Evolutionary conservation across 2,113 vertebrate species (phyloP).

Genomic region (Sakesphorus luctuosus): DNA sequence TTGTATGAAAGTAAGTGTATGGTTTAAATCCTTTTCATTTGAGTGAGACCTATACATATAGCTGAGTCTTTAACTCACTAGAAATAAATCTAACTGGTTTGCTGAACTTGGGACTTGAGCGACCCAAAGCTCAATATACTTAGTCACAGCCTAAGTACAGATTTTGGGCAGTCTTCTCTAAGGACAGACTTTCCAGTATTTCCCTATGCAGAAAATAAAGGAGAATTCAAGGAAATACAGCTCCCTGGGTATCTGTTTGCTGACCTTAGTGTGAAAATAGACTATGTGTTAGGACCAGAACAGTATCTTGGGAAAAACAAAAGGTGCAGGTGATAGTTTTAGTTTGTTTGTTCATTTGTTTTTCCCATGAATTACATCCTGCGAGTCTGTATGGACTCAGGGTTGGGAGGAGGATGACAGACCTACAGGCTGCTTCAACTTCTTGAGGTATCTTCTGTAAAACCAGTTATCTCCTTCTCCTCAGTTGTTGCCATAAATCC

Average conservation of each 20-base stretch:
- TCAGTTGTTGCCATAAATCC: neutral
- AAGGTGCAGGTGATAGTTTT: neutral
- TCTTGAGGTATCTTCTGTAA: neutral
- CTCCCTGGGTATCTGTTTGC: neutral
- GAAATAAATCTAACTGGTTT: neutral
- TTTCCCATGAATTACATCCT: neutral
- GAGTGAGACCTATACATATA: neutral
- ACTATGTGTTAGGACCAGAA: neutral
- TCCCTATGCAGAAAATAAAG: neutral
- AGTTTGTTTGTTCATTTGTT: neutral
- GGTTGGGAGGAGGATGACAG: fast-evolving
- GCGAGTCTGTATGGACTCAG: fast-evolving
- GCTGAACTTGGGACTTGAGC: neutral
- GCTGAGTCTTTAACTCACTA: neutral
- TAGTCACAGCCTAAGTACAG: neutral
- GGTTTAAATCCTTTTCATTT: neutral
- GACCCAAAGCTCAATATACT: neutral
- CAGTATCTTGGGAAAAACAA: neutral
- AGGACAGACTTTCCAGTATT: neutral
- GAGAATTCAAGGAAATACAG: neutral
- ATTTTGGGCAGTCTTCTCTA: neutral
- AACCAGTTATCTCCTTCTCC: neutral
- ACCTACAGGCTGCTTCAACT: neutral
- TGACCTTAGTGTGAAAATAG: neutral
- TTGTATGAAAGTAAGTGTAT: neutral